phyloP scores from a whole-genome alignment of 2,888 invertebrate genomes.

The Cryptosula pallasiana region DNA sequence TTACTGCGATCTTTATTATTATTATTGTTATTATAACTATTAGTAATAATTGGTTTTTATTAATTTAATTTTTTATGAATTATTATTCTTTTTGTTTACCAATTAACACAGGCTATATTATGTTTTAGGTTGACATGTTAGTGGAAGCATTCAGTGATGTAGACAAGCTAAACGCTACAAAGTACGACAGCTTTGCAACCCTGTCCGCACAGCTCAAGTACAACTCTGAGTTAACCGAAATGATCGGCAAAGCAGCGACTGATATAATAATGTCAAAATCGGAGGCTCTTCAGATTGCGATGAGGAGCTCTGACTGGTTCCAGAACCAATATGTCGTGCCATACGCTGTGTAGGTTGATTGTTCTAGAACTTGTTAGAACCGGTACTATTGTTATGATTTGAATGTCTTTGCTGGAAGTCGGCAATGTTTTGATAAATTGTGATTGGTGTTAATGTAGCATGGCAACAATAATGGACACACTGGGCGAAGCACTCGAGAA shows the following conservation, averaged over 20 bases:
- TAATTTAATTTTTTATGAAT: too few relatives aligned
- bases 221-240: not conserved
- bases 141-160: not conserved
- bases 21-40: too few relatives aligned
- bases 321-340: not conserved
- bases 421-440: too few relatives aligned
- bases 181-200: slow-evolving; percentile 17
- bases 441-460: too few relatives aligned
- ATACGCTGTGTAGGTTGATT: slow-evolving; percentile 1
- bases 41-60: too few relatives aligned
- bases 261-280: not conserved
- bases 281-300: not conserved
- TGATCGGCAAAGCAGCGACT: not conserved
- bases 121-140: not conserved
- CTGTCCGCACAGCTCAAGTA: not conserved
- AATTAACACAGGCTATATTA: too few relatives aligned
- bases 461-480: slow-evolving; percentile 20
- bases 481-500: slow-evolving; percentile 17
- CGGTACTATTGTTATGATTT: too few relatives aligned
- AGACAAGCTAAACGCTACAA: not conserved
- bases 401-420: too few relatives aligned
- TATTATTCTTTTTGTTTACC: too few relatives aligned
- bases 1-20: too few relatives aligned
- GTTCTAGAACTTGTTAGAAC: too few relatives aligned
- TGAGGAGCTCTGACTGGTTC: not conserved